A percentile compares a stretch with the other conserved stretches of the same genome.
Evolutionary conservation across 1,140 invertebrate genomes (phyloP).

Genomic region (Atopsyche davidsoni): DNA sequence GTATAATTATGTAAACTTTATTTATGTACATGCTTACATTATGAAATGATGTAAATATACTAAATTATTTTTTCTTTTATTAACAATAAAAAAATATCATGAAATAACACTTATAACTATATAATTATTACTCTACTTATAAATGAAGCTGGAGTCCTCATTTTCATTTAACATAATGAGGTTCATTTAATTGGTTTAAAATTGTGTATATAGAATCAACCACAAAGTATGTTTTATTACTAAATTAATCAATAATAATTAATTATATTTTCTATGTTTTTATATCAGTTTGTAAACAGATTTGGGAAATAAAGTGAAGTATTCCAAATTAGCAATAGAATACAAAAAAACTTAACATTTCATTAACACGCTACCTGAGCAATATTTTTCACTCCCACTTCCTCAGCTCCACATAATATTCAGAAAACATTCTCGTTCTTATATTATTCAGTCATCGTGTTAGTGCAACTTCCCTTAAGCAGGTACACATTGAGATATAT

Average conservation of each 20-base stretch:
- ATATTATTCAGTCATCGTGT: no score
- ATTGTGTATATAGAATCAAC: not conserved
- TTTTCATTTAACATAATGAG: not conserved
- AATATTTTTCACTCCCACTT: no score
- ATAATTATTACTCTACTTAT: not conserved
- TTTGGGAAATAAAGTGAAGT: not conserved
- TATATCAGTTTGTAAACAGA: not conserved
- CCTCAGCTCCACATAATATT: no score
- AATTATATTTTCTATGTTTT: not conserved
- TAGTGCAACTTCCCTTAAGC: no score
- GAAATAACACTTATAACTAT: constrained; percentile 9
- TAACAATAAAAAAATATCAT: constrained; percentile 2
- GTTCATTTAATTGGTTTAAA: not conserved
- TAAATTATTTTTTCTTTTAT: not conserved
- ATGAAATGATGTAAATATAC: not conserved
- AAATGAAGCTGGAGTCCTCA: not conserved
- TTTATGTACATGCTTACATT: not conserved
- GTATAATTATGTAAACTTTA: not conserved
- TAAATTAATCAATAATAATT: not conserved
- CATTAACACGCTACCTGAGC: no score
- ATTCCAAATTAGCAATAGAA: no score
- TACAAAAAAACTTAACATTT: no score
- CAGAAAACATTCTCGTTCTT: no score
- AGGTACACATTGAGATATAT: no score
- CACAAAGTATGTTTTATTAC: not conserved